Percentiles rank a stretch among this genome's conserved stretches.
Evolutionary conservation across 2,888 invertebrate genomes (phyloP).

Genomic region (Caenorhabditis sinica): DNA sequence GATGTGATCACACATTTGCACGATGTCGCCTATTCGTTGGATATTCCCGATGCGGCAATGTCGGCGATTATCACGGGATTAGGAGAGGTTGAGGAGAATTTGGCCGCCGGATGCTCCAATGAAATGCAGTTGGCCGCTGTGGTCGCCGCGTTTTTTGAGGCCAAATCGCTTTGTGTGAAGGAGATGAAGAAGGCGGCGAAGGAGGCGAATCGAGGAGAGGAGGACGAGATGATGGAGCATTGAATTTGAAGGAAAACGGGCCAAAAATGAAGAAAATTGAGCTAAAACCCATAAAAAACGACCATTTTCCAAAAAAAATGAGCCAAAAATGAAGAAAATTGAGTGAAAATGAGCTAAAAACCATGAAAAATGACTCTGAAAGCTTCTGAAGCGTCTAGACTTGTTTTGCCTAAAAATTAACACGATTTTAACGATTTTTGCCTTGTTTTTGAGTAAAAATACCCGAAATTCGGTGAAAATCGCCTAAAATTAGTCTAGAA

Average conservation of each 20-base stretch:
- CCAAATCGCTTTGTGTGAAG: slow-evolving; percentile 57
- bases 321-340: not conserved
- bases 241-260: not conserved
- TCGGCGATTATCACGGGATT: slow-evolving; percentile 48
- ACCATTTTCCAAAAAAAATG: not conserved
- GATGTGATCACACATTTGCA: slow-evolving; percentile 96
- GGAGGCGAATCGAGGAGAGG: too few species aligned
- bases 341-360: not conserved
- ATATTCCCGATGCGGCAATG: slow-evolving; percentile 69
- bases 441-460: not conserved
- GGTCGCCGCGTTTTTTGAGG: slow-evolving; percentile 90
- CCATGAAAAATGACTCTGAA: not conserved
- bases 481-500: not conserved
- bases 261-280: slow-evolving; percentile 6
- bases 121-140: slow-evolving; percentile 93
- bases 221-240: slow-evolving; percentile 14
- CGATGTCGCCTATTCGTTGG: slow-evolving; percentile 86
- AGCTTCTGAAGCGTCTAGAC: not conserved
- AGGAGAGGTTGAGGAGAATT: slow-evolving; percentile 64
- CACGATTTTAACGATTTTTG: not conserved
- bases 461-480: not conserved
- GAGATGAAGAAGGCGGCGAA: slow-evolving; percentile 11
- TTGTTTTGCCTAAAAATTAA: not conserved
- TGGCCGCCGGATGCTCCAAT: slow-evolving; percentile 84
- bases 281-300: too few species aligned